phyloP scores from a whole-genome alignment of 2,113 vertebrate species.

The Nothocercus nigrocapillus region DNA sequence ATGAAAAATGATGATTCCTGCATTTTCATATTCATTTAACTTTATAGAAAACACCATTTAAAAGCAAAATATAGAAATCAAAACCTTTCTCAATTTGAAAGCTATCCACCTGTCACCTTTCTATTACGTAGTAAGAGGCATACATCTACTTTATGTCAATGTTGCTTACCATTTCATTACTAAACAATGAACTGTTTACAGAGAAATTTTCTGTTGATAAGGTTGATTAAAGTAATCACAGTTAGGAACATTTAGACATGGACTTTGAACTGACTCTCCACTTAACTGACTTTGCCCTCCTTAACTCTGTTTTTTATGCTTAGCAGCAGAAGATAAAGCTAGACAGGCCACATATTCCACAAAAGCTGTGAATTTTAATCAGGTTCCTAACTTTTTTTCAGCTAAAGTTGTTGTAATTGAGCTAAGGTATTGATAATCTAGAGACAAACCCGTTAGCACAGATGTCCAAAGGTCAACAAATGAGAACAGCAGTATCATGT shows the following conservation, averaged over 20 bases:
- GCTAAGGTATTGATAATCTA: neutral
- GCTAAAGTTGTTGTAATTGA: neutral
- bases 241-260: neutral
- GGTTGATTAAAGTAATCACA: neutral
- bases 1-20: neutral
- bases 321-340: neutral
- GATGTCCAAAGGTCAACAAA: conserved; percentile 25
- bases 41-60: neutral
- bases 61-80: neutral
- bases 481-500: neutral
- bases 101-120: neutral
- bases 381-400: conserved; percentile 39
- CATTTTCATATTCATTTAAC: neutral
- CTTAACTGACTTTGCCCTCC: conserved; percentile 34
- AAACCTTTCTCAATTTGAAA: neutral
- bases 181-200: neutral
- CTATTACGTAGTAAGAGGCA: neutral
- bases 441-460: conserved; percentile 47
- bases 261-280: neutral
- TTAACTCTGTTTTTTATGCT: conserved; percentile 20
- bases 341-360: neutral
- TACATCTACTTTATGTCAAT: neutral
- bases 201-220: conserved; percentile 1
- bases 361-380: neutral
- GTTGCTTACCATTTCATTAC: neutral